Evolutionary conservation across 2,888 invertebrate genomes (phyloP).

Genomic region (Drosophila sordidula): DNA sequence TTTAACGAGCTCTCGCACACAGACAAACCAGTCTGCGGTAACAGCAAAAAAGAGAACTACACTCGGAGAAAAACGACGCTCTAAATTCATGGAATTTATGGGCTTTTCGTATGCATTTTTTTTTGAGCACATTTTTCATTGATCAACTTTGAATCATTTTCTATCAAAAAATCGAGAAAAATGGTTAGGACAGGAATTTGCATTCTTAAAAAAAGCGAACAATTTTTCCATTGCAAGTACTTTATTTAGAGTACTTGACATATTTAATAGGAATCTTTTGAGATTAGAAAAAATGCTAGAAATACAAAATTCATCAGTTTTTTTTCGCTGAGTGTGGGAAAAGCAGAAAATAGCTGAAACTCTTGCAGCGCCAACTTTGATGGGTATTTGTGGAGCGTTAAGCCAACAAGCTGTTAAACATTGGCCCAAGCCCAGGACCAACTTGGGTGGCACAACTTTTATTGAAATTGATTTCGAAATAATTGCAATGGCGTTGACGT

Average conservation of each 20-base stretch:
- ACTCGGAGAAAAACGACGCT: neutral
- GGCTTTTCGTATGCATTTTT: neutral
- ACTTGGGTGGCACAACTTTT: constrained; percentile 64
- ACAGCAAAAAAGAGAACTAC: constrained; percentile 2
- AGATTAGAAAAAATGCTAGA: no score
- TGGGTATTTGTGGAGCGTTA: constrained; percentile 56
- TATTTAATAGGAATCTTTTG: no score
- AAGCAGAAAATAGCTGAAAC: constrained; percentile 29
- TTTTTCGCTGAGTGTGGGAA: constrained; percentile 3
- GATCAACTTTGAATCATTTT: no score
- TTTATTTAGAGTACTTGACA: no score
- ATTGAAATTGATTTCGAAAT: constrained; percentile 80
- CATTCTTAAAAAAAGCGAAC: no score
- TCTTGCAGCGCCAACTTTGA: constrained; percentile 52
- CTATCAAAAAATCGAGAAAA: no score
- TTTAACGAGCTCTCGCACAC: constrained; percentile 69
- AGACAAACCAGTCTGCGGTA: constrained; percentile 1
- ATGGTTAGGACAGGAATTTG: no score
- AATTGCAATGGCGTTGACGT: constrained; percentile 76
- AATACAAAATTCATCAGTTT: no score
- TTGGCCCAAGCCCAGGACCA: constrained; percentile 38
- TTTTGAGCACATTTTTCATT: neutral
- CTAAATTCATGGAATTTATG: neutral
- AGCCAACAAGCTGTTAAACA: constrained; percentile 76
- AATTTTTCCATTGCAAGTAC: no score